A percentile compares a stretch with the other conserved stretches of the same genome.
phyloP scores from a whole-genome alignment of 2,797 vertebrate species.

The Furcifer pardalis region DNA sequence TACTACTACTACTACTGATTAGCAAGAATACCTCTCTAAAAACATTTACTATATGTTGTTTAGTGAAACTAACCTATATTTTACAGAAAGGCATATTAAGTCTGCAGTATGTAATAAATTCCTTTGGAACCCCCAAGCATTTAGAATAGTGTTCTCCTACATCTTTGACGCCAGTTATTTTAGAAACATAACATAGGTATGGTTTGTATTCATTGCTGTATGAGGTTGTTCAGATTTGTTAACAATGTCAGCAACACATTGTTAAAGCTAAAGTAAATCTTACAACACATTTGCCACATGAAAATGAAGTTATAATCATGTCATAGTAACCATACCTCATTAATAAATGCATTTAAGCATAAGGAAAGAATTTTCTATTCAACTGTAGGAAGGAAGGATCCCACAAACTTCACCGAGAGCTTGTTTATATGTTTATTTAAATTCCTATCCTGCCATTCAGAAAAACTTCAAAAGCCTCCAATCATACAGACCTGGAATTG shows the following conservation, averaged over 20 bases:
- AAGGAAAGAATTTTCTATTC: neutral
- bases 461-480: neutral
- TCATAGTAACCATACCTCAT: neutral
- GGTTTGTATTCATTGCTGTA: neutral
- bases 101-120: neutral
- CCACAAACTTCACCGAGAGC: neutral
- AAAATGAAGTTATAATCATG: neutral
- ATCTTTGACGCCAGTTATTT: neutral
- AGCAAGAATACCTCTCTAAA: too few species aligned
- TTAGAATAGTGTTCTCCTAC: neutral
- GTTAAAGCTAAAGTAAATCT: neutral
- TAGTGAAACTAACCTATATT: neutral
- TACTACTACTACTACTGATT: too few species aligned
- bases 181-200: neutral
- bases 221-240: neutral
- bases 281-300: neutral
- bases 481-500: neutral
- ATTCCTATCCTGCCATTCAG: neutral
- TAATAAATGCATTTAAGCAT: neutral
- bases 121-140: neutral
- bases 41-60: neutral
- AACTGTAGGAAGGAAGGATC: too few species aligned
- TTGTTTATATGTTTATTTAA: neutral
- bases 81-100: neutral
- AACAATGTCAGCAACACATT: neutral